Evolutionary conservation across 2,888 invertebrate genomes (phyloP), one percentile per base, ranked within the genome.

Genomic region (Tinea pellionella): DNA sequence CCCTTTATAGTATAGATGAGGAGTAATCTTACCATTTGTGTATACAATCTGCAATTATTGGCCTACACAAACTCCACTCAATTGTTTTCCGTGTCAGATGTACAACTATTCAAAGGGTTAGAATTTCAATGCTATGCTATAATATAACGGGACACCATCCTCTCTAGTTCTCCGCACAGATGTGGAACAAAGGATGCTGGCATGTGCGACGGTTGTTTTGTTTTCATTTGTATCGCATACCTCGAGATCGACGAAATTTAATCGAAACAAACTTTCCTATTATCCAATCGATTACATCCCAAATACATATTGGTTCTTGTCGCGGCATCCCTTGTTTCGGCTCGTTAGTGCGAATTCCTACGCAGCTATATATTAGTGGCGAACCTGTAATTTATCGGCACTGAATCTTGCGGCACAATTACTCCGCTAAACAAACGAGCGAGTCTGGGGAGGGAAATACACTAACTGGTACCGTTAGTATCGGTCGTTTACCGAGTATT

Each of bases 341-440:
- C 69, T 73, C 69, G 71, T 71, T 69, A 69, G 69, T 67, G 68
- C 68, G 65, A 70, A 75, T 71, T 69, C 67, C 65, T 62, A 67
- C 66, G 12, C 57, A 32, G 66, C 70, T 65, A 72, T 73, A 70
- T 73, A 75, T 75, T 73, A 70, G 66, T 68, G 64, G 69, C 69
- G 70, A 75, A 57, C 71, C 69, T 74, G 72, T 69, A 75, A 77
- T 77, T 77, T 77, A 75, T 79, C 69, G 71, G 63, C 63, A 64
- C 64, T 68, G 66, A 68, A 73, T 75, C 71, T 70, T 68, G 69
- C 71, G 72, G 71, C 69, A 72, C 70, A 75, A 77, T 77, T 75
- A 75, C 72, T 67, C 65, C 65, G 65, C 70, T 71, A 69, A 78
- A 73, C 71, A 75, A 78, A 77, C 73, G 69, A 68, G 69, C 69